Base-by-base conservation (phyloP, 2,888 invertebrate genomes). In the Nomada lathburiana region DNA sequence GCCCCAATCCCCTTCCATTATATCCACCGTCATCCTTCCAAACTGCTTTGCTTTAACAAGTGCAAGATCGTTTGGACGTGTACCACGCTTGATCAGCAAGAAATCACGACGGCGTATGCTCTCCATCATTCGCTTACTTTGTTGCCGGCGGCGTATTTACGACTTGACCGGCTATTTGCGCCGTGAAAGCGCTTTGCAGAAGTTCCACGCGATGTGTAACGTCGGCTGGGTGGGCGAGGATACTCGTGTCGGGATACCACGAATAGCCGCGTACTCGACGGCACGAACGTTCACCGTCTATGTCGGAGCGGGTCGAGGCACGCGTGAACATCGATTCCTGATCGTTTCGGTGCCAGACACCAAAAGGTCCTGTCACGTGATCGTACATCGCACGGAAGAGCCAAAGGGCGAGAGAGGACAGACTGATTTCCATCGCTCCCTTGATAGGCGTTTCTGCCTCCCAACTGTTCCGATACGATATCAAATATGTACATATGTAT, bases 301-400 rank as follows among this genome's bases (percentile, higher is more conserved):
- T 83, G 83, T 74, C 82, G 67, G 82, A 13, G 42, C 83, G 73
- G 68, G 76, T 80, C 72, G 57, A 71, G 78, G 83, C 81, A 87
- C 87, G 83, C 87, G 87, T 87, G 87, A 85, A 82, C 87, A 88
- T 88, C 86, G 83, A 88, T 88, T 85, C 80, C 76, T 76, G 86
- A 85, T 86, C 83, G 84, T 82, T 76, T 83, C 84, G 86, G 89
- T 90, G 86, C 89, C 89, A 89, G 89, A 89, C 89, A 89, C 91
- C 91, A 89, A 85, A 89, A 89, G 87, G 85, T 86, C 84, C 88
- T 88, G 85, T 85, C 80, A 82, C 71, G 78, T 60, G 73, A 81
- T 80, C 77, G 72, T 80, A 80, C 78, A 85, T 86, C 68, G 79
- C 82, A 42, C 47, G 67, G 67, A 80, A 59, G 67, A 44, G 50